These are phyloP conservation scores for Encarsia formosa DNA, from an alignment of 2,888 invertebrate species.

Conservation along the genomic window DNA sequence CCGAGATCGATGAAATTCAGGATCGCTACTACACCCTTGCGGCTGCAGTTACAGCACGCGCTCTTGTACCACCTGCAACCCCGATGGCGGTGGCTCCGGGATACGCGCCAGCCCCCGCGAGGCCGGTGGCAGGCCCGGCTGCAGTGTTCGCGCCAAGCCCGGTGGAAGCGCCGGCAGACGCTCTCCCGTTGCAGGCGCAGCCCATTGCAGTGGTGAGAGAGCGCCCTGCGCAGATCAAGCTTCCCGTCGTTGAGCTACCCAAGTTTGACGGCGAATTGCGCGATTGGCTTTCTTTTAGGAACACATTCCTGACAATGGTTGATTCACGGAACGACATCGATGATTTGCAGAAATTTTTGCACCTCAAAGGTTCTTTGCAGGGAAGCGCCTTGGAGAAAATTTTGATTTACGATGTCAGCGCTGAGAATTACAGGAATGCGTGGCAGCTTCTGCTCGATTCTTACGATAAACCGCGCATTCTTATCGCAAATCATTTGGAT, in stretches of 20 bases:
- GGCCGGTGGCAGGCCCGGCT: too few relatives aligned
- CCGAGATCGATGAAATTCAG: too few relatives aligned
- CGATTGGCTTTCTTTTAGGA: conserved; percentile 21
- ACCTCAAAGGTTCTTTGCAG: conserved; percentile 16
- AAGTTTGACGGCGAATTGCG: not conserved
- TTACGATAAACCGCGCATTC: conserved; percentile 20
- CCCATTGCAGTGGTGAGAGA: too few relatives aligned
- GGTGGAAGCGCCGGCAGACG: too few relatives aligned
- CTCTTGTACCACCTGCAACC: too few relatives aligned
- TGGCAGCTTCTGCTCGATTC: conserved; percentile 12
- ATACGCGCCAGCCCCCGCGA: too few relatives aligned
- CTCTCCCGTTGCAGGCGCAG: too few relatives aligned
- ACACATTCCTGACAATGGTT: conserved; percentile 19
- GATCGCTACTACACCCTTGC: too few relatives aligned
- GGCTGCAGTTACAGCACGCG: too few relatives aligned
- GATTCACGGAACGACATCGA: conserved; percentile 17
- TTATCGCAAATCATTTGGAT: conserved; percentile 23
- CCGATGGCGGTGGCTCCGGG: too few relatives aligned
- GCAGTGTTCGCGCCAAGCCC: too few relatives aligned
- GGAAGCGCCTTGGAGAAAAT: conserved; percentile 20
- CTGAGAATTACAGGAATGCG: conserved; percentile 20
- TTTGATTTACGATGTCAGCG: conserved; percentile 10
- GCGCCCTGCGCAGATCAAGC: too few relatives aligned
- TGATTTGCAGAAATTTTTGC: conserved; percentile 19
- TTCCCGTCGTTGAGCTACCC: conserved; percentile 2